A percentile compares a stretch with the other conserved stretches of the same genome.
These are phyloP conservation scores for Drosophila mimetica DNA, from an alignment of 2,888 invertebrate species.

Conservation along the genomic window DNA sequence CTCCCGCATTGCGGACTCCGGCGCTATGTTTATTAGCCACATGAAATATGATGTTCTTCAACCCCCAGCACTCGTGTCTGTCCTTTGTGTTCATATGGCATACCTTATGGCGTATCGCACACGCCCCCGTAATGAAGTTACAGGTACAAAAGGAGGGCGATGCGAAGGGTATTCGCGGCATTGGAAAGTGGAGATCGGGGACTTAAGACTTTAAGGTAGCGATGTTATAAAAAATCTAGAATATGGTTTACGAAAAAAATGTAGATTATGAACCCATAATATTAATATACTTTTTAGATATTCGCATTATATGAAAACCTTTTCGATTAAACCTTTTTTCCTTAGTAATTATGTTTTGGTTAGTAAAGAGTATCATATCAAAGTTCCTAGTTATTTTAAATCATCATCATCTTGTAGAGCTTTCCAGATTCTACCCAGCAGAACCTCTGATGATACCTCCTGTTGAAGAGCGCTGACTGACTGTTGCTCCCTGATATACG, in stretches of 20 bases:
- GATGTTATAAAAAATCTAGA: background rate
- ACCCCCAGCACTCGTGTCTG: conserved; percentile 14
- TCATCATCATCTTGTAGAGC: background rate
- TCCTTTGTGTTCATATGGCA: conserved; percentile 63
- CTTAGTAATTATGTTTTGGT: too few relatives aligned
- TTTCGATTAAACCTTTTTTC: too few relatives aligned
- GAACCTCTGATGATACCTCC: background rate
- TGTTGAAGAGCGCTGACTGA: conserved; percentile 11
- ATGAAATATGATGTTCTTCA: conserved; percentile 77
- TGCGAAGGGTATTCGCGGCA: conserved; percentile 14
- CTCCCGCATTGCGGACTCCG: conserved; percentile 34
- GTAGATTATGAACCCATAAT: too few relatives aligned
- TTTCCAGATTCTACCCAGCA: conserved; percentile 4
- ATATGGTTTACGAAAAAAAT: too few relatives aligned
- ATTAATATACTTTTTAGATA: too few relatives aligned
- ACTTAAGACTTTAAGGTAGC: background rate
- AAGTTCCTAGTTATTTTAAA: background rate
- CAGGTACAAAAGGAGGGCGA: conserved; percentile 54
- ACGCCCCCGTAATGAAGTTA: conserved; percentile 69
- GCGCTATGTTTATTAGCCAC: conserved; percentile 73
- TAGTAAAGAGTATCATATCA: too few relatives aligned
- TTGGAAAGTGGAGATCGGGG: background rate
- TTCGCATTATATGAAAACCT: too few relatives aligned
- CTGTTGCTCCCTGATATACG: conserved; percentile 34
- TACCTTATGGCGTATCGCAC: conserved; percentile 53